Percentiles rank a stretch among this genome's conserved stretches.
These are phyloP conservation scores for Atlantisia rogersi DNA, from an alignment of 2,113 vertebrate species.

Conservation along the genomic window DNA sequence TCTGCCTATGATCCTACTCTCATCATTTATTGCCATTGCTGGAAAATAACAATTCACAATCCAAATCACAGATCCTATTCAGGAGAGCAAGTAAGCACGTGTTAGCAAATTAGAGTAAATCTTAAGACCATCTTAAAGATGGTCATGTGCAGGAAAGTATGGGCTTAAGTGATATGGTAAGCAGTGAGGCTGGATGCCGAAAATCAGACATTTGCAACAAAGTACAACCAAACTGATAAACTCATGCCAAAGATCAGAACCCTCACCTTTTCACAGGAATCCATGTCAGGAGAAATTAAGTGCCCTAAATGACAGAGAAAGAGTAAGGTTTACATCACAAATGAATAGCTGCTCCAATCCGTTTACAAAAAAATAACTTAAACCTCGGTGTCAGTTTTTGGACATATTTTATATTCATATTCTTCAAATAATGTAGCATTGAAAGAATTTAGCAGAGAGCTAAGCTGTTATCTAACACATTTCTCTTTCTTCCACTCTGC, in stretches of 20 bases:
- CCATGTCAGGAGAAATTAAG: neutral
- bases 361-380: neutral
- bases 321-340: neutral
- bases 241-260: neutral
- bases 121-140: neutral
- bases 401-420: neutral
- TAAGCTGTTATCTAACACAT: neutral
- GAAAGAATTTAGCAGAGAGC: neutral
- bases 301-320: neutral
- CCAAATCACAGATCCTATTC: neutral
- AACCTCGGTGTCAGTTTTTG: neutral
- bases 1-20: neutral
- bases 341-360: neutral
- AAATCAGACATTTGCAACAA: neutral
- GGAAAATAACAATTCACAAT: neutral
- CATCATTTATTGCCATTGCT: neutral
- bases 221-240: neutral
- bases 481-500: neutral
- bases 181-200: neutral
- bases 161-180: neutral
- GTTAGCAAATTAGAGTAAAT: neutral
- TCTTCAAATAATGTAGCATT: neutral
- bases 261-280: neutral
- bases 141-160: neutral
- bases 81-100: neutral